Evolutionary conservation across 2,113 vertebrate species (phyloP).

Genomic region (Eulemur macaco): DNA sequence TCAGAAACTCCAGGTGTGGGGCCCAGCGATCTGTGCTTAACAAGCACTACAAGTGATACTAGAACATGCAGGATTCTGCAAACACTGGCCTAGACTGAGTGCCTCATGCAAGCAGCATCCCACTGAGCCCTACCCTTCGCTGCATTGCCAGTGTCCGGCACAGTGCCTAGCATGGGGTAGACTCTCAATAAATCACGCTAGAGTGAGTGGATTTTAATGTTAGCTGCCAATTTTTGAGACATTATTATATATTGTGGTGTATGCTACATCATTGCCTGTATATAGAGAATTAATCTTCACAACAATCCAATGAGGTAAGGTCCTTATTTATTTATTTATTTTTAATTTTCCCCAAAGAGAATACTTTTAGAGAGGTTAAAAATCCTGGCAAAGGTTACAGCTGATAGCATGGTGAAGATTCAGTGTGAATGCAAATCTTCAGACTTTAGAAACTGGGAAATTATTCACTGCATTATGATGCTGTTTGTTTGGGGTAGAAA

Average conservation of each 20-base stretch:
- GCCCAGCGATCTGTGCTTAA: not conserved
- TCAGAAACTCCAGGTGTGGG: not conserved
- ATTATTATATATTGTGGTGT: not conserved
- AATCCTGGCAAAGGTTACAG: not conserved
- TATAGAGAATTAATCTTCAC: not conserved
- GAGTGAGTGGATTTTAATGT: not conserved
- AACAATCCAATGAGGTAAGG: not conserved
- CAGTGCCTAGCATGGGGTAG: not conserved
- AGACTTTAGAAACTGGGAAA: not conserved
- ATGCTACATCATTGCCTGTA: not conserved
- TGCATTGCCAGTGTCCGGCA: not conserved
- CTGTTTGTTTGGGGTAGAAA: not conserved
- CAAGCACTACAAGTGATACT: not conserved
- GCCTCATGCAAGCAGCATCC: rapidly evolving
- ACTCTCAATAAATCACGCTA: not conserved
- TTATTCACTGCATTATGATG: not conserved
- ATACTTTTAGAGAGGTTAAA: not conserved
- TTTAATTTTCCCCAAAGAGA: not conserved
- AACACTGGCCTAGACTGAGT: not conserved
- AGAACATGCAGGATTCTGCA: not conserved
- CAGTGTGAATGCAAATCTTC: not conserved
- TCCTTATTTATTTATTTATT: not conserved
- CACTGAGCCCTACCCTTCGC: too few relatives aligned
- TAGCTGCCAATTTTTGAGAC: not conserved
- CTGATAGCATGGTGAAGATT: not conserved